Evolutionary conservation across 1,140 invertebrate genomes (phyloP).

Genomic region (Notospermus geniculatus): DNA sequence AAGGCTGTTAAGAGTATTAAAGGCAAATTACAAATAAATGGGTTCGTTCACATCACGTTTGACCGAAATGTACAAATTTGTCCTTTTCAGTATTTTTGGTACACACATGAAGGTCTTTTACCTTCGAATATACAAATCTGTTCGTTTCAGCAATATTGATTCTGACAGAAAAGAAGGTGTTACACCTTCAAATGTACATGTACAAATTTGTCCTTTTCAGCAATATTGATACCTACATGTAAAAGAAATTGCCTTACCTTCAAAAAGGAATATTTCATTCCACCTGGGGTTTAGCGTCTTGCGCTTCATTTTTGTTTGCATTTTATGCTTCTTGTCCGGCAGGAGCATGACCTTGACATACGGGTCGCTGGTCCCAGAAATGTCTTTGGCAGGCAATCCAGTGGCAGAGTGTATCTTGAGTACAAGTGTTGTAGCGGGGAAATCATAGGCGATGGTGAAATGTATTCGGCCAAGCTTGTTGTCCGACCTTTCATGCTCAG

Average conservation of each 20-base stretch:
- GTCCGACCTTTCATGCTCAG: constrained; percentile 40
- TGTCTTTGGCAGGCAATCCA: constrained; percentile 89
- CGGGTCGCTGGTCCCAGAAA: constrained; percentile 80
- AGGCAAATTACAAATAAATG: too few species aligned
- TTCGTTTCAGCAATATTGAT: too few species aligned
- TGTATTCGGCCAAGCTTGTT: constrained; percentile 67
- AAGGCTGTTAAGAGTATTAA: too few species aligned
- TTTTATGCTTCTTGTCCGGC: constrained; percentile 94
- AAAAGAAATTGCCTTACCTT: constrained; percentile 65
- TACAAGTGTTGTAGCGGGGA: constrained; percentile 89
- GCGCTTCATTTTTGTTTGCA: constrained; percentile 95
- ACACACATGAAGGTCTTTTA: too few species aligned
- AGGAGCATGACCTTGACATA: constrained; percentile 76
- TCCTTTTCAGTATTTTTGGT: too few species aligned
- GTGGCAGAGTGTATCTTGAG: constrained; percentile 72
- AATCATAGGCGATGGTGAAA: constrained; percentile 92
- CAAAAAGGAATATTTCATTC: constrained; percentile 98
- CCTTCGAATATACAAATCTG: too few species aligned
- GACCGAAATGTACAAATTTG: too few species aligned
- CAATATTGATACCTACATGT: too few species aligned
- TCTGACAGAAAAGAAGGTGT: too few species aligned
- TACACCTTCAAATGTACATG: too few species aligned
- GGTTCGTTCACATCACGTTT: too few species aligned
- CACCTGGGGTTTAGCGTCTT: constrained; percentile 92
- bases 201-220: too few species aligned